Evolutionary conservation across 2,797 vertebrate species (phyloP), one percentile per base, ranked within the genome.

Genomic region (Lagodon rhomboides): DNA sequence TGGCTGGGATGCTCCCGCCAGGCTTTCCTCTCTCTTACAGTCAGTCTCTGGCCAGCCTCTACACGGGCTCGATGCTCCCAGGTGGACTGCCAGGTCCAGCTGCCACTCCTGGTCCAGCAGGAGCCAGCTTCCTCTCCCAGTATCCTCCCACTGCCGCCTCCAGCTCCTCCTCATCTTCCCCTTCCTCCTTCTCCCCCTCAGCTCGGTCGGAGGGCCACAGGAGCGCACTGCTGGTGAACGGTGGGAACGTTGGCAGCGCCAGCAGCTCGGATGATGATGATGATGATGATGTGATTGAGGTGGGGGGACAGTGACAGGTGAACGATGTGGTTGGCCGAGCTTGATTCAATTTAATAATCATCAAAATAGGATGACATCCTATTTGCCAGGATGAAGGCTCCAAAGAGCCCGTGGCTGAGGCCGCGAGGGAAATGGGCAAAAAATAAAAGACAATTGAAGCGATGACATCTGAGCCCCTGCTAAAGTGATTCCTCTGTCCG

Each of bases 1-100:
- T 97, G 92, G 80, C 96, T 0, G 96, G 96, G 87, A 93, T 97
- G 91, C 94, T 98, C 61, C 95, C 92, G 0, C 86, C 96, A 38
- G 95, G 95, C 88, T 98, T 96, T 84, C 94, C 96, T 38, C 93
- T 97, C 79, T 94, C 97, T 13, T 98, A 97, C 93, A 94, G 95
- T 27, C 97, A 97, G 86, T 96, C 97, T 78, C 94, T 98, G 93
- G 95, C 97, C 1, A 95, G 96, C 94, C 97, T 98, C 93, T 97
- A 97, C 80, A 91, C 96, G 44, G 89, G 89, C 17, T 95, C 96
- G 0, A 94, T 97, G 93, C 93, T 97, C 85, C 93, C 96, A 13
- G 94, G 95, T 18, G 96, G 95, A 85, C 95, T 97, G 84, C 93
- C 97, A 0, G 90, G 91, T 16, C 90, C 97, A 2, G 93, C 94